Percentiles rank a stretch among this genome's conserved stretches.
phyloP scores from a whole-genome alignment of 2,888 invertebrate genomes.

The Drosophila dives region DNA sequence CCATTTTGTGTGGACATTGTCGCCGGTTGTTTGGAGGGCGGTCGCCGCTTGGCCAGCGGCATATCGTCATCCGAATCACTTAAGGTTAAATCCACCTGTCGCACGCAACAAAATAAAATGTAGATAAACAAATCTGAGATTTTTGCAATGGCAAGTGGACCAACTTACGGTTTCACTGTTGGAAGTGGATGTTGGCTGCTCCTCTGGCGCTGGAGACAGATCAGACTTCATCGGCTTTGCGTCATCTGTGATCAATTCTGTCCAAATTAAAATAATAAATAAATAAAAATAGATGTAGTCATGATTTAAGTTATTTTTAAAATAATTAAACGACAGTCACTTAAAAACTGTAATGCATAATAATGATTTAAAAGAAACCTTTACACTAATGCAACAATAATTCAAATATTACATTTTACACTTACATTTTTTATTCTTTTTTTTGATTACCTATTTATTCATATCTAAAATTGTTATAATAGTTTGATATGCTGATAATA shows the following conservation, averaged over 20 bases:
- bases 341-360: too few relatives aligned
- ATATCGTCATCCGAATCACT: slow-evolving; percentile 91
- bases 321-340: background rate
- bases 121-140: background rate
- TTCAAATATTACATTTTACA: too few relatives aligned
- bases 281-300: background rate
- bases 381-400: too few relatives aligned
- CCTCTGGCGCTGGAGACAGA: slow-evolving; percentile 70
- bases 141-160: background rate
- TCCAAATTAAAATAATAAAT: background rate
- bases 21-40: slow-evolving; percentile 77
- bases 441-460: background rate
- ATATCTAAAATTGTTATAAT: background rate
- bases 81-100: slow-evolving; percentile 89
- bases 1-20: slow-evolving; percentile 75
- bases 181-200: slow-evolving; percentile 85
- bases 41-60: slow-evolving; percentile 87
- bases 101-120: background rate
- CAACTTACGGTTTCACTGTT: slow-evolving; percentile 83
- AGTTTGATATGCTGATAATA: background rate
- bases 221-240: slow-evolving; percentile 78
- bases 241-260: slow-evolving; percentile 81
- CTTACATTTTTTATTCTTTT: too few relatives aligned
- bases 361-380: too few relatives aligned
- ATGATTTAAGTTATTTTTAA: background rate